phyloP scores from a whole-genome alignment of 2,113 vertebrate genomes.

The Sapajus apella region DNA sequence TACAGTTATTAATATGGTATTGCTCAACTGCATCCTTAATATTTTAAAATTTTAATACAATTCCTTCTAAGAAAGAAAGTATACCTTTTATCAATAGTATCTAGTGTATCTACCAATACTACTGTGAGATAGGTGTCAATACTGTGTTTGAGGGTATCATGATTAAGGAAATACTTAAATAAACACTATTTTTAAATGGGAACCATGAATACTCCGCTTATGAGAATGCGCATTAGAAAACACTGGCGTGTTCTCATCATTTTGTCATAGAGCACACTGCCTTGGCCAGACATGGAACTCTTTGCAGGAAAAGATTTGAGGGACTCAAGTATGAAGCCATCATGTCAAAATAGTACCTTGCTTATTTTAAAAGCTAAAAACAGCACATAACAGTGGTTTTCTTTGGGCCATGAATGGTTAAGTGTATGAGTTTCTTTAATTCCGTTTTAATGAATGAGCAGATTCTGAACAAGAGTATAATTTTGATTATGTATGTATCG shows the following conservation, averaged over 20 bases:
- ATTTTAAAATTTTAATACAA: conserved; percentile 29
- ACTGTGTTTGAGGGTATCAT: neutral
- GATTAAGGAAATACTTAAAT: neutral
- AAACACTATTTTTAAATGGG: neutral
- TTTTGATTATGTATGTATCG: neutral
- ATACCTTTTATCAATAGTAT: neutral
- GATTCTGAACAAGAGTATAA: conserved; percentile 10
- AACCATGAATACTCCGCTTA: conserved; percentile 53
- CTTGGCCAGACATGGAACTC: conserved; percentile 58
- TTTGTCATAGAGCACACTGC: neutral
- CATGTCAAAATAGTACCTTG: conserved; percentile 66
- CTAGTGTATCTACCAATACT: neutral
- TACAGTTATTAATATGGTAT: neutral
- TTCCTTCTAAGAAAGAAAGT: conserved; percentile 17
- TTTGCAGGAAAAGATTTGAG: neutral
- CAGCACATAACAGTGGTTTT: conserved; percentile 69
- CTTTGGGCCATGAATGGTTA: conserved; percentile 73
- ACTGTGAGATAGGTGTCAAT: neutral
- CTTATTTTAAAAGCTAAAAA: conserved; percentile 69
- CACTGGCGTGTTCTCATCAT: neutral
- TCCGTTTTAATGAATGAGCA: conserved; percentile 57
- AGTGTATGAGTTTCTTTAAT: conserved; percentile 55
- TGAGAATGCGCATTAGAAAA: conserved; percentile 61
- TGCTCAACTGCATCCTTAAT: neutral
- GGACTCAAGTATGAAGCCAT: conserved; percentile 65